phyloP scores from a whole-genome alignment of 2,113 vertebrate species.

The Salvelinus namaycush region DNA sequence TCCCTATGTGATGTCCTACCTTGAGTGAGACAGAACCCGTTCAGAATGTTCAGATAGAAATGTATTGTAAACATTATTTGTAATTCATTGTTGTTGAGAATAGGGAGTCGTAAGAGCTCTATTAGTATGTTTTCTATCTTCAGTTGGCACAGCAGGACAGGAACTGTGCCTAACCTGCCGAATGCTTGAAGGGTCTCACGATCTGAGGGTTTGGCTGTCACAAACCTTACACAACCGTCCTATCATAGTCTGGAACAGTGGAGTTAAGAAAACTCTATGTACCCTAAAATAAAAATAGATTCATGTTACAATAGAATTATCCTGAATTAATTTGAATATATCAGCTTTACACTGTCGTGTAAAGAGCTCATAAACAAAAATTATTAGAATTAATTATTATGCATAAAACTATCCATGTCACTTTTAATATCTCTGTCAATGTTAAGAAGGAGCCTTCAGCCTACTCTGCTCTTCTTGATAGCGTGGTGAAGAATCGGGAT shows the following conservation, averaged over 20 bases:
- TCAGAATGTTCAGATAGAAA: too few species aligned
- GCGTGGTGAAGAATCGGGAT: not conserved
- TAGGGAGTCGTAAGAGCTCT: too few species aligned
- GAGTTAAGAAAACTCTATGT: not conserved
- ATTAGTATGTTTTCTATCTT: too few species aligned
- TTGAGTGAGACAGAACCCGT: too few species aligned
- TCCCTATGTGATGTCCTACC: too few species aligned
- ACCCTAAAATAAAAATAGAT: not conserved
- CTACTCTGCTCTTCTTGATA: not conserved
- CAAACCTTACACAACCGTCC: not conserved
- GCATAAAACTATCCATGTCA: not conserved
- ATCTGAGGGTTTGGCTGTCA: not conserved
- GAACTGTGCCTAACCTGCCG: slow-evolving; percentile 14
- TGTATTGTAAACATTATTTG: too few species aligned
- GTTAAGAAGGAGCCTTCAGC: not conserved
- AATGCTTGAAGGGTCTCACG: slow-evolving; percentile 2
- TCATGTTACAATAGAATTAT: not conserved
- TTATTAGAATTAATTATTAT: too few species aligned
- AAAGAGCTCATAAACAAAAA: not conserved
- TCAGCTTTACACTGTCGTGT: not conserved
- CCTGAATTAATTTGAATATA: not conserved
- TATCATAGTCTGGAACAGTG: not conserved
- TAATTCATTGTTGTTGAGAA: too few species aligned
- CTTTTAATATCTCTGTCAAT: not conserved
- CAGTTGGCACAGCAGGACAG: not conserved